Evolutionary conservation across 2,888 invertebrate genomes (phyloP).

Genomic region (Melanchra persicariae): DNA sequence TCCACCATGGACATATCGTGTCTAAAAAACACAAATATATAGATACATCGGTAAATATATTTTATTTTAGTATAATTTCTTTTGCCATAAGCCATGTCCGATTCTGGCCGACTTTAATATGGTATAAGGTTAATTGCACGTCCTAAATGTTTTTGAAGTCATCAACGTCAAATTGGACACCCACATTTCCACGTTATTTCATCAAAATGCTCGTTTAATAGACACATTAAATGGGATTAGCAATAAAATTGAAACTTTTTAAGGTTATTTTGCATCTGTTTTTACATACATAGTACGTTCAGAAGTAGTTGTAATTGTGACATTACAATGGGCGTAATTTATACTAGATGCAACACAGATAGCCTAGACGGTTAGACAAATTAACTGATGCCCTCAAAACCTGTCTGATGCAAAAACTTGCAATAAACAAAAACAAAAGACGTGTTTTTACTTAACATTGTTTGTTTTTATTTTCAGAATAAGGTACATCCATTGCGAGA

Average conservation of each 20-base stretch:
- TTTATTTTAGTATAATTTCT: not conserved
- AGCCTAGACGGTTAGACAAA: too few relatives aligned
- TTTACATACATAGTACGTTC: not conserved
- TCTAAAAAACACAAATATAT: too few relatives aligned
- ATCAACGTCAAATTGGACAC: slow-evolving; percentile 49
- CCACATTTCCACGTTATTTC: slow-evolving; percentile 43
- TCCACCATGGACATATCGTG: too few relatives aligned
- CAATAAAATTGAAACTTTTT: slow-evolving; percentile 29
- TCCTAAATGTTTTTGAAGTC: slow-evolving; percentile 41
- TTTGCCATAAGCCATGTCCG: slow-evolving; percentile 7
- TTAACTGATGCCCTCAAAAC: not conserved
- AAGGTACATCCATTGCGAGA: slow-evolving; percentile 69
- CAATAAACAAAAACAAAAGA: slow-evolving; percentile 15
- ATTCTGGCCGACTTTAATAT: slow-evolving; percentile 19
- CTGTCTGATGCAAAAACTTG: not conserved
- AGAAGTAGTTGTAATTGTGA: too few relatives aligned
- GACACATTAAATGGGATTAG: slow-evolving; percentile 39
- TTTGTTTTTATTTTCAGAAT: slow-evolving; percentile 48
- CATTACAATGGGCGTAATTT: too few relatives aligned
- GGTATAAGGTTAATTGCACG: slow-evolving; percentile 47
- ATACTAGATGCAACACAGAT: too few relatives aligned
- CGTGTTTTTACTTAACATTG: slow-evolving; percentile 3
- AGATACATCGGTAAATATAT: not conserved
- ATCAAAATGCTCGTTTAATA: slow-evolving; percentile 30
- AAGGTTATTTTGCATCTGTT: slow-evolving; percentile 9